Evolutionary conservation across 2,797 vertebrate species (phyloP).

Genomic region (Cottoperca gobio): DNA sequence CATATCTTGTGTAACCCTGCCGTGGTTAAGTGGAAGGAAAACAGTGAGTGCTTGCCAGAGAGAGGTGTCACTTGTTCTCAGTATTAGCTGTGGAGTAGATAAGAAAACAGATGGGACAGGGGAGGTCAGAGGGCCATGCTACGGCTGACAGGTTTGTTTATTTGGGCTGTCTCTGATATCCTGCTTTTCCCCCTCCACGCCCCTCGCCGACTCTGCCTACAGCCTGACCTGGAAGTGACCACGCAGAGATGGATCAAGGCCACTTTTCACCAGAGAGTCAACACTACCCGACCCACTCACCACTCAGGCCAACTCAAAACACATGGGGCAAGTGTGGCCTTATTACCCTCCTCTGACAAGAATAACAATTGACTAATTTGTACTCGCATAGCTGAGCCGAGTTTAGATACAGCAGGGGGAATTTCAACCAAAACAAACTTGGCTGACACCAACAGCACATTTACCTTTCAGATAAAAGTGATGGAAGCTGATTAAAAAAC

Average conservation of each 20-base stretch:
- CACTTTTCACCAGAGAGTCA: slow-evolving; percentile 82
- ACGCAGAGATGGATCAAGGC: slow-evolving; percentile 81
- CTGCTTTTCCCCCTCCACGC: slow-evolving; percentile 73
- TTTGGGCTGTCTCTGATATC: slow-evolving; percentile 87
- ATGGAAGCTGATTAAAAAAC: slow-evolving; percentile 13
- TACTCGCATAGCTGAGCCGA: slow-evolving; percentile 37
- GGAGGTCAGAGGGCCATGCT: slow-evolving; percentile 84
- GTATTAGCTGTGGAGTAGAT: slow-evolving; percentile 83
- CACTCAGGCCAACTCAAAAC: slow-evolving; percentile 82
- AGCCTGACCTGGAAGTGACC: slow-evolving; percentile 84
- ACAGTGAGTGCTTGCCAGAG: slow-evolving; percentile 69
- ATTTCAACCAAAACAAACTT: slow-evolving; percentile 63
- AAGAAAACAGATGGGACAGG: slow-evolving; percentile 86
- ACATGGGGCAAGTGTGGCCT: slow-evolving; percentile 81
- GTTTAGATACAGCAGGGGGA: slow-evolving; percentile 54
- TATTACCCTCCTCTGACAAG: slow-evolving; percentile 73
- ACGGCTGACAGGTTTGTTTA: slow-evolving; percentile 85
- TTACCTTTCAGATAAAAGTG: slow-evolving; percentile 25
- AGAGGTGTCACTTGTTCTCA: slow-evolving; percentile 85
- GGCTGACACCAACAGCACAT: slow-evolving; percentile 46
- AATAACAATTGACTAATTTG: slow-evolving; percentile 79
- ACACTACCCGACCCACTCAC: slow-evolving; percentile 72
- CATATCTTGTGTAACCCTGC: slow-evolving; percentile 53
- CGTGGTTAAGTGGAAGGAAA: slow-evolving; percentile 77
- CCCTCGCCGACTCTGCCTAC: slow-evolving; percentile 67